Conservation (phyloP, 2,113 vertebrate genomes). For the Entomyzon cyanotis region DNA sequence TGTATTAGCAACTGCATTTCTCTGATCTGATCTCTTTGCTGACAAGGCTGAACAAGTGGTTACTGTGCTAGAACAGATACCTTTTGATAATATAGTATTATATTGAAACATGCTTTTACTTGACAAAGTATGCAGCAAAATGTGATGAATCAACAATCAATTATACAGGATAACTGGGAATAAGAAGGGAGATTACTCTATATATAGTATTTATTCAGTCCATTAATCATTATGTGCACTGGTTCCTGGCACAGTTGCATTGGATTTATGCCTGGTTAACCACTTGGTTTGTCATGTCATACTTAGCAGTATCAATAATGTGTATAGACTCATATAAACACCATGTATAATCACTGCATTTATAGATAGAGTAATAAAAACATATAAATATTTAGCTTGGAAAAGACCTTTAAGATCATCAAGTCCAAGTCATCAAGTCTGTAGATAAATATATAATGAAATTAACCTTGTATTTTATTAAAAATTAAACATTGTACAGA, state of each 20-base stretch:
- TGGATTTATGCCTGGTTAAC: not conserved
- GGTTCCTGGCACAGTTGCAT: not conserved
- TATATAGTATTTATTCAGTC: not conserved
- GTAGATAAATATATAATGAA: not conserved
- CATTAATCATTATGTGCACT: not conserved
- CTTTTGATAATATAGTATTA: not conserved
- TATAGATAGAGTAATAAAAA: not conserved
- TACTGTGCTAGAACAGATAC: not conserved
- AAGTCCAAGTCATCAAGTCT: not conserved
- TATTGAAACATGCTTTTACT: not conserved
- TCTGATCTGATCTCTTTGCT: not conserved
- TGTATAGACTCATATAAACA: not conserved
- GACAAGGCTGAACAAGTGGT: not conserved
- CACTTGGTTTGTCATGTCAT: not conserved
- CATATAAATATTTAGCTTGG: not conserved
- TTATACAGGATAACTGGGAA: not conserved
- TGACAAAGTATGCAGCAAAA: not conserved
- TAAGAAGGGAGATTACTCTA: not conserved
- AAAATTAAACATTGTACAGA: not conserved
- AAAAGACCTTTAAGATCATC: not conserved
- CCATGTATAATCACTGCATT: not conserved
- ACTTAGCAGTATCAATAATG: not conserved
- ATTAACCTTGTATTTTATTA: not conserved
- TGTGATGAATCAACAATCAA: not conserved
- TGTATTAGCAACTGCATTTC: not conserved